Evolutionary conservation across 2,888 invertebrate species (phyloP).

Genomic region (Sesia apiformis): DNA sequence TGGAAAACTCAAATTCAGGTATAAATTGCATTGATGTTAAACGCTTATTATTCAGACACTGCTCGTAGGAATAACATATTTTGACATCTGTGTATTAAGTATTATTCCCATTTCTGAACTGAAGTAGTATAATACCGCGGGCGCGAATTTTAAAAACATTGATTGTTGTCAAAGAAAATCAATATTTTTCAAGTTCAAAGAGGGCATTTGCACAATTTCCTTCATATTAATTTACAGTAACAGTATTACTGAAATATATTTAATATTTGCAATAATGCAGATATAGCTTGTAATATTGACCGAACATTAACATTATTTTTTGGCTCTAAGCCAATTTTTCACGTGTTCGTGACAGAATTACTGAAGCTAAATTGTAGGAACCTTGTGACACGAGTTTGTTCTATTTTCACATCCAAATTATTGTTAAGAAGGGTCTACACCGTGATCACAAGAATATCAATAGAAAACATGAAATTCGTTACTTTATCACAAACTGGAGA

Average conservation of each 20-base stretch:
- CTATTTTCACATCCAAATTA: too few relatives aligned
- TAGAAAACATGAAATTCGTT: conserved; percentile 48
- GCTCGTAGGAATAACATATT: not conserved
- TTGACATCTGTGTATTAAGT: conserved; percentile 5
- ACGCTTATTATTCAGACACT: too few relatives aligned
- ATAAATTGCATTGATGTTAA: not conserved
- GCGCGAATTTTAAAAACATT: not conserved
- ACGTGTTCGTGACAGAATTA: not conserved
- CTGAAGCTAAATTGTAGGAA: too few relatives aligned
- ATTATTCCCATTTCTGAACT: conserved; percentile 9
- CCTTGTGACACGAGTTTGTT: too few relatives aligned
- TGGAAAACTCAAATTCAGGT: not conserved
- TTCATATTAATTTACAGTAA: too few relatives aligned
- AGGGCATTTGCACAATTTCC: not conserved
- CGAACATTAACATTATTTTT: not conserved
- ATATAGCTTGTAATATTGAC: too few relatives aligned
- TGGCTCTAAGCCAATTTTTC: not conserved
- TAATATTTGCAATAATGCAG: too few relatives aligned
- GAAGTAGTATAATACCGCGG: too few relatives aligned
- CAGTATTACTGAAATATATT: too few relatives aligned
- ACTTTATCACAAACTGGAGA: conserved; percentile 60
- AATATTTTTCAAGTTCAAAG: not conserved
- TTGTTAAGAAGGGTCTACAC: too few relatives aligned
- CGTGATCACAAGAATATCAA: too few relatives aligned
- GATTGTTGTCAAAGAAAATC: not conserved